Evolutionary conservation across 2,113 vertebrate species (phyloP).

Genomic region (Mugil cephalus): DNA sequence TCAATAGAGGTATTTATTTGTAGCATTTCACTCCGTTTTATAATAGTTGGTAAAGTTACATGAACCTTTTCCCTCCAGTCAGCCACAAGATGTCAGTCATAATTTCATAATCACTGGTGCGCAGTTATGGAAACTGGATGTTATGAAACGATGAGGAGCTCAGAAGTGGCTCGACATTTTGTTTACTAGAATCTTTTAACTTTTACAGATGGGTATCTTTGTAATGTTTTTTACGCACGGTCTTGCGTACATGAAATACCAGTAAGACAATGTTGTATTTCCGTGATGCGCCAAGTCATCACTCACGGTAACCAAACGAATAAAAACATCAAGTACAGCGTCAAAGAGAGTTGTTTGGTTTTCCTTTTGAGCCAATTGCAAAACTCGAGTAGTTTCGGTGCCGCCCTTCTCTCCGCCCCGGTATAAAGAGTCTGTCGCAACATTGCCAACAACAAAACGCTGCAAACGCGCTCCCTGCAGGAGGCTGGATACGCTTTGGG

Average conservation of each 20-base stretch:
- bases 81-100: constrained; percentile 62
- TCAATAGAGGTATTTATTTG: not conserved
- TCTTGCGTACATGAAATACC: not conserved
- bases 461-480: not conserved
- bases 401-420: constrained; percentile 51
- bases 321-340: constrained; percentile 9
- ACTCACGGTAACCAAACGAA: constrained; percentile 10
- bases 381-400: constrained; percentile 47
- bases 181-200: not conserved
- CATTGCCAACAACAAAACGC: constrained; percentile 41
- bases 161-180: not conserved
- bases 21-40: not conserved
- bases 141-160: constrained; percentile 17
- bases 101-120: constrained; percentile 3
- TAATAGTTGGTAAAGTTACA: not conserved
- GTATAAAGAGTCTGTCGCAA: constrained; percentile 60
- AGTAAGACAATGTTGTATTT: constrained; percentile 24
- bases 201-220: not conserved
- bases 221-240: not conserved
- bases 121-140: constrained; percentile 1
- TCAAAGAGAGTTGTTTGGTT: not conserved
- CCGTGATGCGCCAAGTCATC: not conserved
- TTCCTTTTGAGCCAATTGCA: constrained; percentile 42
- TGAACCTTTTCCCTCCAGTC: not conserved
- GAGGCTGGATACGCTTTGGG: not conserved